A percentile compares a stretch with the other conserved stretches of the same genome.
Conservation (phyloP, 2,888 invertebrate genomes). For the Chouioia cunea region DNA sequence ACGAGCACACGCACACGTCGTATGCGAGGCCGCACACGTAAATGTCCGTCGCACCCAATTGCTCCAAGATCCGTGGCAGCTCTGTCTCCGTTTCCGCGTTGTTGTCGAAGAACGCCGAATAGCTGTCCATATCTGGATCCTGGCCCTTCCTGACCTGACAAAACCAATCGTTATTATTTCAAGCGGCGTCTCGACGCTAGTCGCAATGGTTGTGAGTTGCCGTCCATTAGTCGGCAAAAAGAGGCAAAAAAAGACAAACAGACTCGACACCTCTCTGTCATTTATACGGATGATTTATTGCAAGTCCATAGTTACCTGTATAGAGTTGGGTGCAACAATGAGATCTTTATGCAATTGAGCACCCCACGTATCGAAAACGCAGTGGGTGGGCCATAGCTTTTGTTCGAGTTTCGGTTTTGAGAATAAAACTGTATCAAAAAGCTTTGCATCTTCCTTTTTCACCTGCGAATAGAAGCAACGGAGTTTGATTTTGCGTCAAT, state of each 20-base stretch:
- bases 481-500: neutral
- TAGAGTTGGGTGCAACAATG: slow-evolving; percentile 81
- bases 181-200: no score
- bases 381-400: slow-evolving; percentile 93
- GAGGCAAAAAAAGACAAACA: no score
- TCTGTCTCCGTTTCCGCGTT: slow-evolving; percentile 86
- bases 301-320: slow-evolving; percentile 71
- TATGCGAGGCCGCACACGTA: slow-evolving; percentile 94
- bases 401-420: slow-evolving; percentile 87
- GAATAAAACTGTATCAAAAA: slow-evolving; percentile 91
- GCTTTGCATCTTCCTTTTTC: slow-evolving; percentile 76
- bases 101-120: slow-evolving; percentile 97
- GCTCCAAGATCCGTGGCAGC: slow-evolving; percentile 80
- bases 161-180: neutral
- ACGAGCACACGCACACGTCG: slow-evolving; percentile 92
- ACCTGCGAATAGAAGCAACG: slow-evolving; percentile 49
- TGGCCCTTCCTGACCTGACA: slow-evolving; percentile 84
- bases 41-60: slow-evolving; percentile 86
- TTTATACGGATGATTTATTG: no score
- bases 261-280: no score
- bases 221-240: no score
- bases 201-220: no score
- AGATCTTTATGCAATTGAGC: slow-evolving; percentile 90
- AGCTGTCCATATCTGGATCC: slow-evolving; percentile 92
- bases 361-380: slow-evolving; percentile 94